Base-by-base conservation (phyloP, 2,113 vertebrate species). In the Grus americana region DNA sequence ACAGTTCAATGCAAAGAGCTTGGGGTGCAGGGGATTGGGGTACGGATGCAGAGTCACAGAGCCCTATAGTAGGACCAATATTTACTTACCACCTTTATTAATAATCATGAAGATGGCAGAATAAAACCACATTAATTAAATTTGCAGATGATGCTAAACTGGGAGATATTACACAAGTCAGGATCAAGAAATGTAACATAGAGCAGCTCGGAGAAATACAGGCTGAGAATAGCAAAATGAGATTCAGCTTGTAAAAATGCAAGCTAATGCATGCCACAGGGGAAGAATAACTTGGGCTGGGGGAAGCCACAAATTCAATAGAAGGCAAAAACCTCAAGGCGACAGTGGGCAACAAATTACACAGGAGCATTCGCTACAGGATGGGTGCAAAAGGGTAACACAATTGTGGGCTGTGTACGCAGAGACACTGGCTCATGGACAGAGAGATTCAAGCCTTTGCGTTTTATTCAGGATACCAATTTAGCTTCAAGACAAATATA, bases 201-300 rank as follows among this genome's bases (percentile, higher is more conserved):
- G 75, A 85, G 58, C 83, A 85, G 42, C 70, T 91, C 70, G 68
- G 46, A 94, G 70, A 95, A 91, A 81, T 21, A 50, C 10, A 65
- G 38, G 11, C 70, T 82, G 70, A 72, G 74, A 87, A 81, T 8
- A 85, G 36, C 76, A 91, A 95, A 96, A 93, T 91, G 78, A 95
- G 92, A 92, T 95, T 92, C 84, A 85, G 66, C 80, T 86, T 92
- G 89, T 91, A 90, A 91, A 95, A 95, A 95, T 87, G 62, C 20
- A 88, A 93, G 78, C 50, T 93, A 82, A 79, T 79, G 70, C 66
- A 73, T 76, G 61, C 66, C 91, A 95, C 86, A 55, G 58, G 89
- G 86, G 96, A 95, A 88, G 70, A 95, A 93, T 89, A 87, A 85
- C 73, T 95, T 79, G 50, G 49, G 32, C 54, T 85, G 38, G 42